Conservation (phyloP, 2,888 invertebrate species). For the Phrixothrix hirtus region DNA sequence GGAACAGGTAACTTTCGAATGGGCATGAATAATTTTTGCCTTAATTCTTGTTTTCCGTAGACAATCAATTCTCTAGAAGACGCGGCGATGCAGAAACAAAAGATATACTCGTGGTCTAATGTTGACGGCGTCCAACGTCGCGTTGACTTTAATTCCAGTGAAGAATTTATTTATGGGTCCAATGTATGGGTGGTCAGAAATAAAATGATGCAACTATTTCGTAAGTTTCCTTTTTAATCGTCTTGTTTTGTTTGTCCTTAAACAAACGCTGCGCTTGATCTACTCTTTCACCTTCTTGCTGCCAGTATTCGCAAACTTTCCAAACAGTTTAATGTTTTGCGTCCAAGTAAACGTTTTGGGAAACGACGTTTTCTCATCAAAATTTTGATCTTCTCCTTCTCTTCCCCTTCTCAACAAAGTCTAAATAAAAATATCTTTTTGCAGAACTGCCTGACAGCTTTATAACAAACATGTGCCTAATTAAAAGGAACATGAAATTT, state of each 20-base stretch:
- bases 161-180: constrained; percentile 34
- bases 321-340: neutral
- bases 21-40: no score
- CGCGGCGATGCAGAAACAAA: constrained; percentile 20
- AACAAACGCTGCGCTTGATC: no score
- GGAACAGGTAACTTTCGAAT: constrained; percentile 38
- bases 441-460: constrained; percentile 50
- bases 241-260: no score
- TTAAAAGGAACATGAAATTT: constrained; percentile 54
- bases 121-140: constrained; percentile 14
- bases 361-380: no score
- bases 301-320: no score
- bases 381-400: no score
- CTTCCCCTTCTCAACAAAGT: neutral
- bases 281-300: no score
- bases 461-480: constrained; percentile 46
- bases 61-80: constrained; percentile 22
- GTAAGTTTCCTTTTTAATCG: constrained; percentile 34
- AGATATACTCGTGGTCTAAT: constrained; percentile 29
- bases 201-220: constrained; percentile 34
- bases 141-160: constrained; percentile 22
- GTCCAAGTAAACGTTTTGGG: no score
- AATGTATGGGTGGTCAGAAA: constrained; percentile 39
- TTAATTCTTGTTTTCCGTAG: constrained; percentile 9
- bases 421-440: constrained; percentile 5